A percentile compares a stretch with the other conserved stretches of the same genome.
These are phyloP conservation scores for Montipora sp. DNA, from an alignment of 64 coral and sea anemone genomes.

Conservation along the genomic window DNA sequence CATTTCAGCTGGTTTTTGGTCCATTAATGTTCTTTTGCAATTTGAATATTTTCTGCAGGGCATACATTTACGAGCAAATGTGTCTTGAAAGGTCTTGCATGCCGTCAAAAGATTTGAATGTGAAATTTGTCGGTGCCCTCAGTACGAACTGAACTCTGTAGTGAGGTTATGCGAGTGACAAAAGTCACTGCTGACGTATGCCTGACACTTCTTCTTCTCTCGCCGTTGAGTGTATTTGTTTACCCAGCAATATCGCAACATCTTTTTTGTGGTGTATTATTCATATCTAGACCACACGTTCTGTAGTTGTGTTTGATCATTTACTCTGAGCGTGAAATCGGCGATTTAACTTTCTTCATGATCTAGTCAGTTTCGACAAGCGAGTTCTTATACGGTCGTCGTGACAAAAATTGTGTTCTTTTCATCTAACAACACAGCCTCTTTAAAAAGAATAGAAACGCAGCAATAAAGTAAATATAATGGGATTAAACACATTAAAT, in stretches of 20 bases:
- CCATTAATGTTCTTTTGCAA: slow-evolving; percentile 35
- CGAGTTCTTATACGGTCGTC: neutral
- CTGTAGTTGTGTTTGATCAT: neutral
- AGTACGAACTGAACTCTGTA: neutral
- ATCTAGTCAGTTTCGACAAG: neutral
- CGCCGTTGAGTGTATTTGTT: slow-evolving; percentile 67
- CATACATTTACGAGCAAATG: neutral
- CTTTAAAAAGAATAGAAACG: neutral
- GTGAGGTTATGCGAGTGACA: slow-evolving; percentile 2
- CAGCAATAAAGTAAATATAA: neutral
- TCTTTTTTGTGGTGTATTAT: slow-evolving; percentile 65
- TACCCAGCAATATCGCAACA: slow-evolving; percentile 79
- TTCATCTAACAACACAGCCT: neutral
- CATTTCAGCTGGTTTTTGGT: slow-evolving; percentile 27
- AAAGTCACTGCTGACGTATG: neutral
- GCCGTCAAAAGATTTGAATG: neutral
- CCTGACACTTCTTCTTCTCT: slow-evolving; percentile 53
- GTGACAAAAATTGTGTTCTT: slow-evolving; percentile 19
- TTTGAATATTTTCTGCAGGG: neutral
- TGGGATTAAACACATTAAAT: slow-evolving; percentile 46
- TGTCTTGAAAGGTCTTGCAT: neutral
- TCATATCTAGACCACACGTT: slow-evolving; percentile 1
- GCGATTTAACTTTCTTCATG: neutral
- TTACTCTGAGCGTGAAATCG: neutral
- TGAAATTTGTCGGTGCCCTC: neutral